A percentile compares a stretch with the other conserved stretches of the same genome.
Evolutionary conservation across 1,140 invertebrate species (phyloP).

Genomic region (Scaptomyza graminum): DNA sequence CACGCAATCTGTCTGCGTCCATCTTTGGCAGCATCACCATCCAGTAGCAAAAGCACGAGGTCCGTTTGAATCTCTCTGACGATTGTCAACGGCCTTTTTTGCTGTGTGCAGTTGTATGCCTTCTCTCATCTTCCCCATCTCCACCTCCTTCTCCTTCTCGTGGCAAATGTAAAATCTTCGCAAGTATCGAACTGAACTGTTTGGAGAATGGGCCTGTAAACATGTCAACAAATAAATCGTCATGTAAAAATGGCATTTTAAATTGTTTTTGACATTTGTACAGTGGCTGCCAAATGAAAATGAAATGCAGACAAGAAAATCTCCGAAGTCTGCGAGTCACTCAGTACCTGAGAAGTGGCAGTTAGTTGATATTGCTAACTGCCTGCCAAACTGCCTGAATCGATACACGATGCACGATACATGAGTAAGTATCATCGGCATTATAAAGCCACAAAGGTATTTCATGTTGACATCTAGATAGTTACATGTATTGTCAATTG

Average conservation of each 20-base stretch:
- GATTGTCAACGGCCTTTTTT: constrained; percentile 38
- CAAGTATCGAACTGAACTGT: constrained; percentile 3
- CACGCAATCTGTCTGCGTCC: constrained; percentile 68
- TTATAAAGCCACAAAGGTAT: constrained; percentile 26
- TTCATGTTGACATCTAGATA: constrained; percentile 26
- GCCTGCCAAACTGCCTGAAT: not conserved
- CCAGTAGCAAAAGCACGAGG: constrained; percentile 5
- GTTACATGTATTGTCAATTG: constrained; percentile 34
- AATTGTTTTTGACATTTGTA: constrained; percentile 78
- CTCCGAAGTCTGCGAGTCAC: constrained; percentile 36
- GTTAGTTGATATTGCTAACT: constrained; percentile 32
- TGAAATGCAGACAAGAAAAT: constrained; percentile 75
- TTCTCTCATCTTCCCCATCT: not conserved
- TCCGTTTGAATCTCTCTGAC: constrained; percentile 18
- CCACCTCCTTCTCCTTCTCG: not conserved
- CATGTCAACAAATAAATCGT: constrained; percentile 82
- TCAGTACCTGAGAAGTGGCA: constrained; percentile 29
- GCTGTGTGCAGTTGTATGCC: not conserved
- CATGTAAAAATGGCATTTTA: constrained; percentile 82
- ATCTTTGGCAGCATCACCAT: constrained; percentile 61
- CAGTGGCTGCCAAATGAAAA: constrained; percentile 78
- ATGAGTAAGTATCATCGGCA: constrained; percentile 19
- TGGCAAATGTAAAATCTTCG: constrained; percentile 61
- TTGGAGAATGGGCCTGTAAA: constrained; percentile 49
- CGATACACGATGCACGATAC: constrained; percentile 14